A percentile compares a stretch with the other conserved stretches of the same genome.
Conservation (phyloP, 2,888 invertebrate species). For the Prosapia bicincta region DNA sequence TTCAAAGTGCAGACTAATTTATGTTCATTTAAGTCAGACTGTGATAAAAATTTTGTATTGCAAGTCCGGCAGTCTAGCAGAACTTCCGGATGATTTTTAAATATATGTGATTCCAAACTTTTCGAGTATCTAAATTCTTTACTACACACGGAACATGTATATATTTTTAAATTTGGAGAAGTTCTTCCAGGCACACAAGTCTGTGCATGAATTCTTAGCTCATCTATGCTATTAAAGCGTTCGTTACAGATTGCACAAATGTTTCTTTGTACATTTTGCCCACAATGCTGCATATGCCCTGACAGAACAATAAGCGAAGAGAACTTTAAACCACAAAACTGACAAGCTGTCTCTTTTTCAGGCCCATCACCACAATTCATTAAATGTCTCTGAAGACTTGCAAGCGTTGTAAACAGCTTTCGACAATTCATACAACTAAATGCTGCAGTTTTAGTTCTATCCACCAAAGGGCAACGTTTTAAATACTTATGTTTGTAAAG, state of each 20-base stretch:
- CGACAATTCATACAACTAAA: slow-evolving; percentile 1
- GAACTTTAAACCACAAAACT: neutral
- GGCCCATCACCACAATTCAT: neutral
- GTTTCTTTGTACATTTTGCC: neutral
- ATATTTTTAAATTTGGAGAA: neutral
- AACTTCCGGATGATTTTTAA: neutral
- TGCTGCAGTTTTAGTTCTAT: slow-evolving; percentile 2
- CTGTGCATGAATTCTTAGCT: neutral
- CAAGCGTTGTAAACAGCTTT: neutral
- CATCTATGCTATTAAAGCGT: neutral
- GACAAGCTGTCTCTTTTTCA: neutral
- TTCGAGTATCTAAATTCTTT: neutral
- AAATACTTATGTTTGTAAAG: slow-evolving; percentile 22
- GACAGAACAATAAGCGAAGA: neutral
- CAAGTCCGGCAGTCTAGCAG: neutral
- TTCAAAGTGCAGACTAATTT: neutral
- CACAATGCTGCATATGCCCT: neutral
- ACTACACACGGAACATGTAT: neutral
- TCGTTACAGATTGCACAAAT: neutral
- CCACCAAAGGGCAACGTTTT: slow-evolving; percentile 8
- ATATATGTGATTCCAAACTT: neutral
- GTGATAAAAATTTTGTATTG: neutral
- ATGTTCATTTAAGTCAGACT: neutral
- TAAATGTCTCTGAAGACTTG: neutral
- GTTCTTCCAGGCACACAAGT: neutral